Base-by-base conservation (phyloP, 2,797 vertebrate genomes). In the Heliangelus exortis region DNA sequence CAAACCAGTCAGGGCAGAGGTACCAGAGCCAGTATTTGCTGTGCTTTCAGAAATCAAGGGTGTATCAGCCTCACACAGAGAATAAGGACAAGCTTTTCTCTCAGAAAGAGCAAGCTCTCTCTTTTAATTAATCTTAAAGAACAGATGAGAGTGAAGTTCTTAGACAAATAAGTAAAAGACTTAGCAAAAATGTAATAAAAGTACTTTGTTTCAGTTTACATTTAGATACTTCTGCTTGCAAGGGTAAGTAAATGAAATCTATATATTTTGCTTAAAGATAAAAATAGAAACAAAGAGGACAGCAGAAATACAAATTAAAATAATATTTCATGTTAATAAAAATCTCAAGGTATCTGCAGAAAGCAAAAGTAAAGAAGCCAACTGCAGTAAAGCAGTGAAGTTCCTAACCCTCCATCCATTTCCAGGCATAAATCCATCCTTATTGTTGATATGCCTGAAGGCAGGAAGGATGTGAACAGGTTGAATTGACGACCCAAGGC, bases 181-280 rank as follows among this genome's bases (percentile, higher is more conserved):
- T 48, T 63, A 45, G 20, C 16, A 74, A 93, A 90, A 84, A 26
- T 1, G 1, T 66, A 93, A 81, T 76, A 94, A 93, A 88, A 94
- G 3, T 4, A 14, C 61, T 94, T 80, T 80, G 10, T 63, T 89
- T 92, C 58, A 50, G 53, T 65, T 84, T 81, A 51, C 43, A 45
- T 72, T 91, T 84, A 81, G 62, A 58, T 90, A 21, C 12, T 73
- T 72, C 66, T 90, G 19, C 54, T 75, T 33, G 50, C 29, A 55
- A 89, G 45, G n/a, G 36, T 36, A 39, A 84, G 59, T 31, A 93
- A 96, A 91, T 84, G 26, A 95, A 93, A 89, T 76, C 72, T 61
- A 61, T 85, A 72, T 71, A 79, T 91, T 93, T 67, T 48, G 8
- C 14, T 73, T 76, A 76, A 57, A 91, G 36, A 74, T 54, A 94